Conservation (phyloP, 92 coral and sea anemone species). For the Heliopora coerulea region DNA sequence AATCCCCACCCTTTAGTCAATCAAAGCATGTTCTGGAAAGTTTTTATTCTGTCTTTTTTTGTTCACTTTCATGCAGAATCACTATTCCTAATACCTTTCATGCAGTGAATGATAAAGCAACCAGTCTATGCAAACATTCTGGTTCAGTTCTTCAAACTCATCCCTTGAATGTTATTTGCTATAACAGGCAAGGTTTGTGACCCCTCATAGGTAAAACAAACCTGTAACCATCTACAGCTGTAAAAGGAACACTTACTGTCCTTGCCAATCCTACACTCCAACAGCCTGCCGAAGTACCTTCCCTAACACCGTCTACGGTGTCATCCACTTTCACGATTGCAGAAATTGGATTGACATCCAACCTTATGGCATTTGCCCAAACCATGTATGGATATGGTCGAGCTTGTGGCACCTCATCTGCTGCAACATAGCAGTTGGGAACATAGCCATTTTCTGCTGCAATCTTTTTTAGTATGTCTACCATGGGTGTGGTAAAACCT, state of each 20-base stretch:
- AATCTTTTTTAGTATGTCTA: constrained; percentile 69
- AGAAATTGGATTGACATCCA: constrained; percentile 89
- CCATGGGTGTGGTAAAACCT: constrained; percentile 90
- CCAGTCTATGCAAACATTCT: too few species aligned
- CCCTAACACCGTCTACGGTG: constrained; percentile 92
- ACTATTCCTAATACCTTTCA: too few species aligned
- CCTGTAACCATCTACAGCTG: too few species aligned
- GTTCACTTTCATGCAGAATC: too few species aligned
- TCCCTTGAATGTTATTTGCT: too few species aligned
- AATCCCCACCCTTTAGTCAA: too few species aligned
- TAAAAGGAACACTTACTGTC: constrained; percentile 71
- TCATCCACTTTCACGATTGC: constrained; percentile 97
- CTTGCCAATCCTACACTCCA: constrained; percentile 99
- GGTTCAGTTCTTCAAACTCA: too few species aligned
- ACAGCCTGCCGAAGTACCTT: constrained; percentile 98
- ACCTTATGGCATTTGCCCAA: constrained; percentile 83
- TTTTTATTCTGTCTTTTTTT: too few species aligned
- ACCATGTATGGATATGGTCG: constrained; percentile 99
- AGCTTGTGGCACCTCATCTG: constrained; percentile 99
- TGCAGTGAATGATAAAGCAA: too few species aligned
- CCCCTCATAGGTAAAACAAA: too few species aligned
- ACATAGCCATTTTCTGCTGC: constrained; percentile 83
- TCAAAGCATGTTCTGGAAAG: too few species aligned
- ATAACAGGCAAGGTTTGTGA: too few species aligned
- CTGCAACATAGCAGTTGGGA: constrained; percentile 98